Base-by-base conservation (phyloP, 2,888 invertebrate genomes). In the Uropetala carovei region DNA sequence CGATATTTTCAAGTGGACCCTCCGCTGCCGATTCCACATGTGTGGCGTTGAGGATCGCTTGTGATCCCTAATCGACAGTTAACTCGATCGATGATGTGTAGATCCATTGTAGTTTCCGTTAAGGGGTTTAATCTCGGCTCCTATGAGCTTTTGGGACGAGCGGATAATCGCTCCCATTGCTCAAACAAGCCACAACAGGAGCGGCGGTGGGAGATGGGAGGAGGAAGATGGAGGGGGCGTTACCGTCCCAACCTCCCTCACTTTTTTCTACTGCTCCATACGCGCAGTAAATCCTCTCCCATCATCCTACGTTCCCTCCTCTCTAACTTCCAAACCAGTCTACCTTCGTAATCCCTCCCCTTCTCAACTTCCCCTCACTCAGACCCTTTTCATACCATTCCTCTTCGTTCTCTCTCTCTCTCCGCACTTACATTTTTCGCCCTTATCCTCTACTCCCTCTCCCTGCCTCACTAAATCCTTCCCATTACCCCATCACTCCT, bases 81-180 rank as follows among this genome's bases (percentile, higher is more conserved):
- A 68, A 68, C n/a, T 75, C 75, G 75, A 75, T 75, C 75, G 75
- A 75, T 75, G 75, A 27, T 27, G 75, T 27, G 75, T 75, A 75
- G 75, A 75, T 75, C 22, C 75, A 27, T 75, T 75, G 75, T 75
- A 75, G 75, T 75, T 75, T 75, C 75, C 75, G 75, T 75, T 75
- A 75, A 75, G 75, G 75, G 75, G 75, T 27, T 75, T 75, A 75
- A 75, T 75, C 75, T 75, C 75, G 75, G 11, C 75, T 75, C 27
- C 75, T 75, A 75, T 75, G 75, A 68, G 68, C 68, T 68, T 68
- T 68, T n/a, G 68, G n/a, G 68, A 68, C 68, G 68, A 27, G 14
- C 75, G 27, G 75, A 75, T 75, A 75, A 75, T 75, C 75, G 75
- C 75, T 75, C 75, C 75, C 75, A 27, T 75, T 75, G 11, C 75